A percentile compares a stretch with the other conserved stretches of the same genome.
These are phyloP conservation scores for Lasioglossum figueresi DNA, from an alignment of 2,888 invertebrate genomes.

Conservation along the genomic window DNA sequence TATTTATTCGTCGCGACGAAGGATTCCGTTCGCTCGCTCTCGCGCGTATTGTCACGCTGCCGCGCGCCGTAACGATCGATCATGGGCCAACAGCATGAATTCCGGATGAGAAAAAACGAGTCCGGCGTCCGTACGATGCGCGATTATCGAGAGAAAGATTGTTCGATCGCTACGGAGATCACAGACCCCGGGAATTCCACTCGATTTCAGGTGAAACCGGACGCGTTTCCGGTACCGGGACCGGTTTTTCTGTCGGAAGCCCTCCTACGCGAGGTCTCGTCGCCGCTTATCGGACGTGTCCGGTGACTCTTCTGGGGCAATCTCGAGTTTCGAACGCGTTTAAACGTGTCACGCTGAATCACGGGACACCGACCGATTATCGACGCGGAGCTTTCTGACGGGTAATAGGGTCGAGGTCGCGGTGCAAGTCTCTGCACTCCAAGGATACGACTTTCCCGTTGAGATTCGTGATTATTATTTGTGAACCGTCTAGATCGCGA, in stretches of 20 bases:
- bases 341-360: background rate
- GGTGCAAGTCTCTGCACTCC: background rate
- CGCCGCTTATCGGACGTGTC: slow-evolving; percentile 34
- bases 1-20: slow-evolving; percentile 55
- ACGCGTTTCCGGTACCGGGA: background rate
- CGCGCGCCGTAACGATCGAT: slow-evolving; percentile 62
- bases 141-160: background rate
- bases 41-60: slow-evolving; percentile 40
- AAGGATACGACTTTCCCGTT: background rate
- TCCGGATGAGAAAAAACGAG: background rate
- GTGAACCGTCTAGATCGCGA: background rate
- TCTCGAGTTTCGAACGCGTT: background rate
- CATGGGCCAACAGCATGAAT: background rate
- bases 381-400: background rate
- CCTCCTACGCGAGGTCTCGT: background rate
- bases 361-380: background rate
- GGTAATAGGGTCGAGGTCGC: background rate
- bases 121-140: background rate
- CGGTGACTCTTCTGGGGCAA: background rate
- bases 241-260: background rate
- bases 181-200: background rate
- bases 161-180: background rate
- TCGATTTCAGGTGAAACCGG: background rate
- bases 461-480: background rate
- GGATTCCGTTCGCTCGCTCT: slow-evolving; percentile 16